Percentiles rank a stretch among this genome's conserved stretches.
Evolutionary conservation across 2,797 vertebrate genomes (phyloP).

Genomic region (Sebastes elongatus): DNA sequence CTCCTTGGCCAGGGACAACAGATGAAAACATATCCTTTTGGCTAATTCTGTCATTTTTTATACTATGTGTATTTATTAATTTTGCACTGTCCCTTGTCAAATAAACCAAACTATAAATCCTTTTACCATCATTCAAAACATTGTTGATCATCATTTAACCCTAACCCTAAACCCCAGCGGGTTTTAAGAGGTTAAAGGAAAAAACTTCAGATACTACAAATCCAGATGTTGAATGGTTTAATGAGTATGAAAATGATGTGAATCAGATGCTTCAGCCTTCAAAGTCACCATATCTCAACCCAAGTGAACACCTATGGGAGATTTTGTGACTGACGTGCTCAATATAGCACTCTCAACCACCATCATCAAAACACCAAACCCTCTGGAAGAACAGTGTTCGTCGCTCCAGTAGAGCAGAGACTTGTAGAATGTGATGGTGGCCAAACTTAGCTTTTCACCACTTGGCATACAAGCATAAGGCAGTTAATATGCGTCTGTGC

Average conservation of each 20-base stretch:
- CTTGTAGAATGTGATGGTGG: background rate
- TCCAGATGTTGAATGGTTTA: background rate
- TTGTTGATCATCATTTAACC: background rate
- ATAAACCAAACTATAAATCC: too few species aligned
- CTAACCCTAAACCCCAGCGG: background rate
- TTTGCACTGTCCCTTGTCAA: too few species aligned
- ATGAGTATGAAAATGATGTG: background rate
- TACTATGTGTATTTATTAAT: too few species aligned
- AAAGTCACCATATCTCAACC: background rate
- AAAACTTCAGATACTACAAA: background rate
- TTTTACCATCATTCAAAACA: background rate
- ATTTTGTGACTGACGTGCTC: background rate
- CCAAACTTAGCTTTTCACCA: background rate
- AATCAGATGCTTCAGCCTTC: background rate
- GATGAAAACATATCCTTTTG: too few species aligned
- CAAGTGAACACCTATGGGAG: background rate
- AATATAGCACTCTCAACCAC: background rate
- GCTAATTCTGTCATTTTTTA: too few species aligned
- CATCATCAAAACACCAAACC: background rate
- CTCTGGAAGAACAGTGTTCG: background rate
- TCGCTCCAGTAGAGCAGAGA: background rate
- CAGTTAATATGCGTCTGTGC: background rate
- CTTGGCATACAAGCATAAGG: background rate
- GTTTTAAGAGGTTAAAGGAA: background rate
- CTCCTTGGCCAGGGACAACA: too few species aligned